A percentile compares a stretch with the other conserved stretches of the same genome.
Conservation (phyloP, 2,797 vertebrate genomes). For the Lepus oiostolus region DNA sequence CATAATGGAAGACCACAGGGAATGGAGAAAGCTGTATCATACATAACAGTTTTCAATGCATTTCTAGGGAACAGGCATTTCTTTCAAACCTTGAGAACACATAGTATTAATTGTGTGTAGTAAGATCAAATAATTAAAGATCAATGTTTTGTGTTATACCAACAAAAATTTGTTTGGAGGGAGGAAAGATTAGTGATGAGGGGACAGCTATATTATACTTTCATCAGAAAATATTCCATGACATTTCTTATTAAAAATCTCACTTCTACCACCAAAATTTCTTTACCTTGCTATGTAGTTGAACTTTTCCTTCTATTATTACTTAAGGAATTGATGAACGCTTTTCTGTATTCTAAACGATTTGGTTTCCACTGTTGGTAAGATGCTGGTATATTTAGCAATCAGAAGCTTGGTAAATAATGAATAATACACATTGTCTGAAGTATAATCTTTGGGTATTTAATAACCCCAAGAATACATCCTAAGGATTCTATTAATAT, state of each 20-base stretch:
- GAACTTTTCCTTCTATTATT: background rate
- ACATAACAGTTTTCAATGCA: background rate
- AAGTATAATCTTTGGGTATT: background rate
- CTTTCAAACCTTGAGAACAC: background rate
- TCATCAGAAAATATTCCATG: background rate
- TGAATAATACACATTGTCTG: slow-evolving; percentile 12
- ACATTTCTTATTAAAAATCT: slow-evolving; percentile 26
- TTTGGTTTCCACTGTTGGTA: background rate
- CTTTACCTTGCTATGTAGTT: background rate
- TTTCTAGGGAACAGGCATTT: background rate
- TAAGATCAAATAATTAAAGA: background rate
- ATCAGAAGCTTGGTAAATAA: background rate
- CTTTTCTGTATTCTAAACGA: background rate
- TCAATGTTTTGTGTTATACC: background rate
- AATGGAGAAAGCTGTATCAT: background rate
- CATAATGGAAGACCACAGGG: background rate
- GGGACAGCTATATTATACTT: background rate
- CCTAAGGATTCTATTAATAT: background rate
- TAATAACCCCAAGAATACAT: background rate
- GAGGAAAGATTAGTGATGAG: background rate
- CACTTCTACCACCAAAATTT: background rate
- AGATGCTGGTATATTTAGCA: background rate
- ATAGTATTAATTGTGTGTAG: background rate
- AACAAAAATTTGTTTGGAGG: background rate
- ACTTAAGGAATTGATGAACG: background rate